phyloP scores from a whole-genome alignment of 2,888 invertebrate genomes.

The Agrochola lychnidis region DNA sequence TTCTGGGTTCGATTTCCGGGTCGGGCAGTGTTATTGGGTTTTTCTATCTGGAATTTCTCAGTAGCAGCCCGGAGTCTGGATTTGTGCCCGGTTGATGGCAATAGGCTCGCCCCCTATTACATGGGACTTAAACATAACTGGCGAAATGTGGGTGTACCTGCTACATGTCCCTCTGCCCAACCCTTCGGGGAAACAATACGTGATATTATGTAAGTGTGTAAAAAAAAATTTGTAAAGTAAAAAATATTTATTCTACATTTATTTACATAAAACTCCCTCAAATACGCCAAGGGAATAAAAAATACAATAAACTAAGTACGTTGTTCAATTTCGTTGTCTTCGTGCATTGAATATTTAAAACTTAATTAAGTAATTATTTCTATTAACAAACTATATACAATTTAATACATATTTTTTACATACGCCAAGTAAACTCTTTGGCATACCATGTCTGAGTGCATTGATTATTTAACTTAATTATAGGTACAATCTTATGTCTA shows the following conservation, averaged over 20 bases:
- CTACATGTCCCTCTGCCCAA: too few species aligned
- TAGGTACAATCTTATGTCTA: slow-evolving; percentile 36
- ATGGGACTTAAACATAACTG: too few species aligned
- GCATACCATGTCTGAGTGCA: slow-evolving; percentile 79
- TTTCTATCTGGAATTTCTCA: too few species aligned
- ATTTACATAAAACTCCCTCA: slow-evolving; percentile 67
- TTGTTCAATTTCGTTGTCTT: slow-evolving; percentile 72
- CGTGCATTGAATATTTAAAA: slow-evolving; percentile 18
- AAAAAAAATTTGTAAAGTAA: slow-evolving; percentile 25
- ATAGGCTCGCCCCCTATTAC: too few species aligned
- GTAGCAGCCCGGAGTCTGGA: too few species aligned
- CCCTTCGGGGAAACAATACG: too few species aligned
- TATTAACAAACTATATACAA: slow-evolving; percentile 57
- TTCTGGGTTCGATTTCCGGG: too few species aligned
- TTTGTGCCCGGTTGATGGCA: too few species aligned
- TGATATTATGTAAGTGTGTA: too few species aligned
- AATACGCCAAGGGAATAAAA: slow-evolving; percentile 59
- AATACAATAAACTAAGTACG: slow-evolving; percentile 63
- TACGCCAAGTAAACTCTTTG: slow-evolving; percentile 85
- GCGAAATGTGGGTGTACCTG: too few species aligned
- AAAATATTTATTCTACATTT: slow-evolving; percentile 63
- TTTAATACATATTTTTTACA: slow-evolving; percentile 69
- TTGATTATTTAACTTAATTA: slow-evolving; percentile 39
- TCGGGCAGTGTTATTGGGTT: too few species aligned
- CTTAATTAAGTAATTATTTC: slow-evolving; percentile 23